These are phyloP conservation scores for Channallabes apus DNA, from an alignment of 2,797 vertebrate species.

Conservation along the genomic window DNA sequence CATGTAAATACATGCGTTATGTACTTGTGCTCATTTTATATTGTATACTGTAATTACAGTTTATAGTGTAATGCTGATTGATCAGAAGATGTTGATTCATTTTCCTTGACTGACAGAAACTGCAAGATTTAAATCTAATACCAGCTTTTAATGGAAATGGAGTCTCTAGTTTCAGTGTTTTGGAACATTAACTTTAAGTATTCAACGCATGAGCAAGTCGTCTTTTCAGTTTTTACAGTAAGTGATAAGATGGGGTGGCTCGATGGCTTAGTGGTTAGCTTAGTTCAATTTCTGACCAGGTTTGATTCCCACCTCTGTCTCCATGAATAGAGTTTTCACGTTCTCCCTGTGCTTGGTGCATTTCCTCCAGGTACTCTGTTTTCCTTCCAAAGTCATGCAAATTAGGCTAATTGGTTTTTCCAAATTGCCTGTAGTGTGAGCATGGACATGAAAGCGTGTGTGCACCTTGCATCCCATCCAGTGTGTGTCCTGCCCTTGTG, in stretches of 20 bases:
- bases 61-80: not conserved
- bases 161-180: not conserved
- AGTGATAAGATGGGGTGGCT: not conserved
- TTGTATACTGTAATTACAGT: not conserved
- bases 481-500: too few relatives aligned
- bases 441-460: too few relatives aligned
- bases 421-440: too few relatives aligned
- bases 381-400: too few relatives aligned
- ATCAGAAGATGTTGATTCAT: not conserved
- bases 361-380: too few relatives aligned
- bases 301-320: too few relatives aligned
- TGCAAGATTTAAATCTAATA: not conserved
- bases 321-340: too few relatives aligned
- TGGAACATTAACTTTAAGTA: not conserved
- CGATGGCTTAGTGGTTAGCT: too few relatives aligned
- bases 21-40: not conserved
- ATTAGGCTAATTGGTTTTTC: too few relatives aligned
- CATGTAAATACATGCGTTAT: not conserved
- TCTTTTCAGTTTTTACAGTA: not conserved
- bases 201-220: not conserved
- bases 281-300: too few relatives aligned
- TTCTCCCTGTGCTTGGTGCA: too few relatives aligned
- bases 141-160: not conserved
- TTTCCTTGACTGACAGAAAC: not conserved
- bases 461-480: too few relatives aligned